phyloP scores from a whole-genome alignment of 2,888 invertebrate species.

The Litoditis marina region DNA sequence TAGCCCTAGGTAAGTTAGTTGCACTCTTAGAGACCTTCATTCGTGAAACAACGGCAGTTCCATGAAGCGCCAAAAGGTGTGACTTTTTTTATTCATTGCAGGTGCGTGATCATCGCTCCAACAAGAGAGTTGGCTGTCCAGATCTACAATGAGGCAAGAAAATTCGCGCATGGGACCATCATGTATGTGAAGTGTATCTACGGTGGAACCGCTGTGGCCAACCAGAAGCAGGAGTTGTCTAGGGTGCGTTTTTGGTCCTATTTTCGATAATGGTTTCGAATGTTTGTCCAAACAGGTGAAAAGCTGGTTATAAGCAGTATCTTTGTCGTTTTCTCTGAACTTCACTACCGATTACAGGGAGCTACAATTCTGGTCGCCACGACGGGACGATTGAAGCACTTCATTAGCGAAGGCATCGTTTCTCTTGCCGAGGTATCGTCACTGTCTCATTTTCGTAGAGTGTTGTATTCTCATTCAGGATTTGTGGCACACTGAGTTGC shows the following conservation, averaged over 20 bases:
- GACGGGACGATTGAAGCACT: constrained; percentile 38
- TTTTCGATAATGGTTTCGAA: too few relatives aligned
- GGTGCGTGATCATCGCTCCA: constrained; percentile 74
- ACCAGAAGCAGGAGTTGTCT: constrained; percentile 12
- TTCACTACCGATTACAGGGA: too few relatives aligned
- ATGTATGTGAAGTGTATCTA: constrained; percentile 33
- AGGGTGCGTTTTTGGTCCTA: neutral
- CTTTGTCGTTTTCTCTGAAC: too few relatives aligned
- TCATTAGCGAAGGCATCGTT: constrained; percentile 30
- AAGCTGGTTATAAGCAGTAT: too few relatives aligned
- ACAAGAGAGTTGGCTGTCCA: constrained; percentile 86
- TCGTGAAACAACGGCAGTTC: neutral
- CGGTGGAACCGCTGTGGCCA: constrained; percentile 32
- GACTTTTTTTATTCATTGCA: neutral
- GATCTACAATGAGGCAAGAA: constrained; percentile 79
- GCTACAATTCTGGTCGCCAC: constrained; percentile 40
- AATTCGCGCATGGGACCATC: constrained; percentile 70
- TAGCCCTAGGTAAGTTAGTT: constrained; percentile 18
- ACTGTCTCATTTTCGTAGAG: neutral
- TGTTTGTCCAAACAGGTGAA: too few relatives aligned
- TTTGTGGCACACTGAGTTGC: too few relatives aligned
- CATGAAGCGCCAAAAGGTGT: neutral
- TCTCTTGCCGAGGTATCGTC: constrained; percentile 19
- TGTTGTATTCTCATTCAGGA: neutral
- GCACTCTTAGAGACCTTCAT: neutral